A percentile compares a stretch with the other conserved stretches of the same genome.
Evolutionary conservation across 2,888 invertebrate species (phyloP).

Genomic region (Drosophila imparisetae): DNA sequence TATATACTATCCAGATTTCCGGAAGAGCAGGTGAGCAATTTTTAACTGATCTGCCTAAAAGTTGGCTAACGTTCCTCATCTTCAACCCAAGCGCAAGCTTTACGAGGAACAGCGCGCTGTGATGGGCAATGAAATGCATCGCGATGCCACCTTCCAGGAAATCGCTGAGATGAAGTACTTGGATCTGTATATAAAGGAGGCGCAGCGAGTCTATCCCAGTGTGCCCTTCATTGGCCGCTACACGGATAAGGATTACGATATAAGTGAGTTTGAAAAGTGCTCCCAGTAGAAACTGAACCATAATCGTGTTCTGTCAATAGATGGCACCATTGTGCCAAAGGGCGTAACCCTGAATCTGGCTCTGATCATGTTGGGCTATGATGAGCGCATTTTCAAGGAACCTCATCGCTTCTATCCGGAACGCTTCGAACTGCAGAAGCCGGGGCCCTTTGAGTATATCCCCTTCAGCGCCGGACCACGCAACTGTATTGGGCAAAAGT

Average conservation of each 20-base stretch:
- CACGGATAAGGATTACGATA: constrained; percentile 72
- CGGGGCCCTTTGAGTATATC: constrained; percentile 86
- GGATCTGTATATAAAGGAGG: constrained; percentile 82
- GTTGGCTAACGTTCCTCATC: constrained; percentile 38
- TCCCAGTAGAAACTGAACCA: not conserved
- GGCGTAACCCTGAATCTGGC: constrained; percentile 70
- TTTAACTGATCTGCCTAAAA: constrained; percentile 5
- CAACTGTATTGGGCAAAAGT: constrained; percentile 87
- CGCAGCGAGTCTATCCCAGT: constrained; percentile 81
- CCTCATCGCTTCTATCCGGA: constrained; percentile 85
- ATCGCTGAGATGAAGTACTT: constrained; percentile 82
- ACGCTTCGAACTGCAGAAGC: constrained; percentile 84
- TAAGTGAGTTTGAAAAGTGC: constrained; percentile 64
- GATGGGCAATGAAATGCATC: constrained; percentile 81
- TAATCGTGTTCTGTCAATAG: constrained; percentile 46
- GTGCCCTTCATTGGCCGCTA: constrained; percentile 79
- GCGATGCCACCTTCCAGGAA: constrained; percentile 78
- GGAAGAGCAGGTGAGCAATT: constrained; percentile 85
- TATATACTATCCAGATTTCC: constrained; percentile 86
- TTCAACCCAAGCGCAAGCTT: constrained; percentile 84
- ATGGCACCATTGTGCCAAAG: constrained; percentile 78
- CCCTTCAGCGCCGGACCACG: constrained; percentile 88
- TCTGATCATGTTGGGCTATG: constrained; percentile 77
- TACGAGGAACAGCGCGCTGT: constrained; percentile 85
- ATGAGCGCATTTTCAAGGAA: constrained; percentile 77